Percentiles rank a stretch among this genome's conserved stretches.
Evolutionary conservation across 2,113 vertebrate species (phyloP).

Genomic region (Eonycteris spelaea): DNA sequence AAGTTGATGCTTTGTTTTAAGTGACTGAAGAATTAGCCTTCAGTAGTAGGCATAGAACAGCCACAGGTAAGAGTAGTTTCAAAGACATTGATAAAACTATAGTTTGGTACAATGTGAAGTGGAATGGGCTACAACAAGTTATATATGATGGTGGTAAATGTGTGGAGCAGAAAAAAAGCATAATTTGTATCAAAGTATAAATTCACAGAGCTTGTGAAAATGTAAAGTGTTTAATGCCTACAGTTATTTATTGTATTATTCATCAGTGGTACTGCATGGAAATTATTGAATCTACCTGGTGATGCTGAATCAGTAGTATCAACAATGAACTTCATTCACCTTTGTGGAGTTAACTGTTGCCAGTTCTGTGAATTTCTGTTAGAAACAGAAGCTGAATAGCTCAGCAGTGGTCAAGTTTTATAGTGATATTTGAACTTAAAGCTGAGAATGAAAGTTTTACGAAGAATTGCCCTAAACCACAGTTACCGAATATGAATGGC

Average conservation of each 20-base stretch:
- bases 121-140: not conserved
- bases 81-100: not conserved
- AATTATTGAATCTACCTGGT: not conserved
- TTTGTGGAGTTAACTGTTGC: not conserved
- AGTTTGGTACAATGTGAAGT: not conserved
- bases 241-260: not conserved
- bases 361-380: not conserved
- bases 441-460: not conserved
- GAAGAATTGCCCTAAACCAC: not conserved
- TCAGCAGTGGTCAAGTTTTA: not conserved
- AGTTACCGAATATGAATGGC: not conserved
- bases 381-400: not conserved
- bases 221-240: not conserved
- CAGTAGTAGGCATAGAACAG: not conserved
- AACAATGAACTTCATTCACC: not conserved
- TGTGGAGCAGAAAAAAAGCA: not conserved
- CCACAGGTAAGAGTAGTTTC: not conserved
- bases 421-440: not conserved
- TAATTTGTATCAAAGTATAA: not conserved
- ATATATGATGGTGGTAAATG: not conserved
- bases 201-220: not conserved
- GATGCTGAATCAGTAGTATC: not conserved
- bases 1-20: not conserved
- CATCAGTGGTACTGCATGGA: not conserved
- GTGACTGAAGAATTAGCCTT: not conserved